Percentiles rank a stretch among this genome's conserved stretches.
Conservation (phyloP, 2,797 vertebrate species). For the Myiotriccus ornatus region DNA sequence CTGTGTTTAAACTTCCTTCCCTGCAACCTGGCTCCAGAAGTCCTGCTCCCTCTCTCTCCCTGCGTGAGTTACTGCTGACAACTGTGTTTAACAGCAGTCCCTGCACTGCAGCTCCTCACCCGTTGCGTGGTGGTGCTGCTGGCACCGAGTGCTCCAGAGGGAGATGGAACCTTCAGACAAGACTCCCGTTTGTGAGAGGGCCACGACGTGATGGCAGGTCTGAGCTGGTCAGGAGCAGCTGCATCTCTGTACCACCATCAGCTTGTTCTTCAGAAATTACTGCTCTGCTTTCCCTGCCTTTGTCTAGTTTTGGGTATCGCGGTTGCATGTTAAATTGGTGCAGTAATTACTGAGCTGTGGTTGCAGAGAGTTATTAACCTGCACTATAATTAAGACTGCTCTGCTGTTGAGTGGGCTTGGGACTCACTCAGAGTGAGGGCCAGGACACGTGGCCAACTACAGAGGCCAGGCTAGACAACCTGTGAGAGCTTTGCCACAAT, state of each 20-base stretch:
- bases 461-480: not conserved
- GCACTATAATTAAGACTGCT: not conserved
- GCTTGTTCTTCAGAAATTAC: not conserved
- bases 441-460: not conserved
- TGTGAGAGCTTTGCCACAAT: not conserved
- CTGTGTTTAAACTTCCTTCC: not conserved
- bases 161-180: not conserved
- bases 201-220: not conserved
- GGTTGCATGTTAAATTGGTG: not conserved
- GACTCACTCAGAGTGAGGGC: not conserved
- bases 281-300: not conserved
- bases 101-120: not conserved
- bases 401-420: not conserved
- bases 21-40: not conserved
- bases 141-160: not conserved
- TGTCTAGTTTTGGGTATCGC: not conserved
- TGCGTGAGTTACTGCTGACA: not conserved
- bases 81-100: accelerated
- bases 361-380: not conserved
- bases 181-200: accelerated
- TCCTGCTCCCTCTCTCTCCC: not conserved
- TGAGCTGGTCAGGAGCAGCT: not conserved
- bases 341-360: not conserved
- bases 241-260: not conserved
- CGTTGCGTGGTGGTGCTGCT: not conserved